These are phyloP conservation scores for Acanthochromis polyacanthus DNA, from an alignment of 2,113 vertebrate species.

Conservation along the genomic window DNA sequence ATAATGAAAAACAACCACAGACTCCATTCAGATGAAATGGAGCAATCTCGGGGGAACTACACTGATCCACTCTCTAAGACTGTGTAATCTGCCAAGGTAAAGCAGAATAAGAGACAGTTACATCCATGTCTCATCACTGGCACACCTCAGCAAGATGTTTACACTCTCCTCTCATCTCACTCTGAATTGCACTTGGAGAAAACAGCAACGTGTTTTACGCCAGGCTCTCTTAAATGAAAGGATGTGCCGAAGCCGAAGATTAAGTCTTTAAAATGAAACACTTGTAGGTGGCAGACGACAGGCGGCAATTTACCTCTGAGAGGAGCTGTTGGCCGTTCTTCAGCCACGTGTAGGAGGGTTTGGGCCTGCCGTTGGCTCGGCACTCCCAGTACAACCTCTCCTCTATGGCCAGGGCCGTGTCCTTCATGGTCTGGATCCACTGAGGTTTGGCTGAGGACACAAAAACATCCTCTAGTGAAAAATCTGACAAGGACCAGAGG, in stretches of 20 bases:
- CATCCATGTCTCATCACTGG: constrained; percentile 72
- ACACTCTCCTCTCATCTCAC: constrained; percentile 61
- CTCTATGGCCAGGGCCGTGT: constrained; percentile 89
- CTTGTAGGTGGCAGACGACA: constrained; percentile 45
- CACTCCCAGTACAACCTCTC: constrained; percentile 92
- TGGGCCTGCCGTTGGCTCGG: constrained; percentile 92
- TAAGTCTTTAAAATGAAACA: constrained; percentile 68
- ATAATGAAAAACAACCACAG: constrained; percentile 79
- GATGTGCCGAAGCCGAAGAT: constrained; percentile 56
- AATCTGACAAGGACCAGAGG: constrained; percentile 24
- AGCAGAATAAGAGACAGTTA: constrained; percentile 60
- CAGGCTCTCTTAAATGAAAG: constrained; percentile 40
- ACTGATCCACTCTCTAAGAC: constrained; percentile 73
- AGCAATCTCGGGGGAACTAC: constrained; percentile 70
- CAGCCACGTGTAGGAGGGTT: constrained; percentile 93
- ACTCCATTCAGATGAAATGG: constrained; percentile 73
- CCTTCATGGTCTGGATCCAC: constrained; percentile 91
- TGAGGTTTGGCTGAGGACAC: constrained; percentile 91
- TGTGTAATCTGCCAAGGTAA: constrained; percentile 75
- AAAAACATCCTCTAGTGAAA: constrained; percentile 62
- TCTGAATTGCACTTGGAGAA: constrained; percentile 53
- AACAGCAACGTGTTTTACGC: constrained; percentile 39
- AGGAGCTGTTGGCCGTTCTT: constrained; percentile 90
- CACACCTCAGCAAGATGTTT: constrained; percentile 68
- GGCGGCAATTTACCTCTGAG: constrained; percentile 86